Percentiles rank a stretch among this genome's conserved stretches.
Evolutionary conservation across 2,888 invertebrate genomes (phyloP).

Genomic region (Helleia helle): DNA sequence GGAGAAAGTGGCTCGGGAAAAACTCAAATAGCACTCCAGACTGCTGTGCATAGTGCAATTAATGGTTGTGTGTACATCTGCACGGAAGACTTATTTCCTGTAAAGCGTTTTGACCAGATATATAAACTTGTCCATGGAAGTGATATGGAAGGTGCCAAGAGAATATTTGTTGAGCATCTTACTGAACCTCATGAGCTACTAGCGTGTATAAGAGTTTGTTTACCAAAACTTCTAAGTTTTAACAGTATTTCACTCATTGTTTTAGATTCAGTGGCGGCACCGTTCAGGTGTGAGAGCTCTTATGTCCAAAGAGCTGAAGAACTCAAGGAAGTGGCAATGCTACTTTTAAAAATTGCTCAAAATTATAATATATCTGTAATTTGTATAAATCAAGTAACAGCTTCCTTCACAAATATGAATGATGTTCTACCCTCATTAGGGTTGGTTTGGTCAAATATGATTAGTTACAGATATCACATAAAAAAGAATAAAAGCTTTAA

Average conservation of each 20-base stretch:
- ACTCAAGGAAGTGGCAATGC: conserved; percentile 49
- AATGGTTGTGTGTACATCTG: conserved; percentile 78
- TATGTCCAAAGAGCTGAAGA: conserved; percentile 60
- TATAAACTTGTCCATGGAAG: conserved; percentile 28
- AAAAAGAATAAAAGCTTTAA: conserved; percentile 27
- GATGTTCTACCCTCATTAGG: conserved; percentile 52
- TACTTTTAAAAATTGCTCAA: conserved; percentile 40
- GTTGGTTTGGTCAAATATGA: conserved; percentile 64
- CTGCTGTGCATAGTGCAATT: conserved; percentile 78
- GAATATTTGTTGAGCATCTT: conserved; percentile 56
- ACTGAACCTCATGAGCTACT: conserved; percentile 52
- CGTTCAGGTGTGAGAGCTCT: conserved; percentile 52
- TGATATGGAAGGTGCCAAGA: conserved; percentile 36
- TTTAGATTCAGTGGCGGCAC: conserved; percentile 61
- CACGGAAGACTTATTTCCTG: conserved; percentile 81
- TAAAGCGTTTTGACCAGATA: conserved; percentile 56
- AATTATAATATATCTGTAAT: conserved; percentile 44
- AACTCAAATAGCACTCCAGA: conserved; percentile 85
- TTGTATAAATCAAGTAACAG: conserved; percentile 62
- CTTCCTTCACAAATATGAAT: conserved; percentile 34
- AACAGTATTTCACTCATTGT: conserved; percentile 40
- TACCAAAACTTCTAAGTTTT: conserved; percentile 43
- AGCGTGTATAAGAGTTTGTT: conserved; percentile 45
- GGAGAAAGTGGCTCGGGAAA: conserved; percentile 89
- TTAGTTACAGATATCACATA: conserved; percentile 44